Base-by-base conservation (phyloP, 2,113 vertebrate species). In the Mixornis gularis region DNA sequence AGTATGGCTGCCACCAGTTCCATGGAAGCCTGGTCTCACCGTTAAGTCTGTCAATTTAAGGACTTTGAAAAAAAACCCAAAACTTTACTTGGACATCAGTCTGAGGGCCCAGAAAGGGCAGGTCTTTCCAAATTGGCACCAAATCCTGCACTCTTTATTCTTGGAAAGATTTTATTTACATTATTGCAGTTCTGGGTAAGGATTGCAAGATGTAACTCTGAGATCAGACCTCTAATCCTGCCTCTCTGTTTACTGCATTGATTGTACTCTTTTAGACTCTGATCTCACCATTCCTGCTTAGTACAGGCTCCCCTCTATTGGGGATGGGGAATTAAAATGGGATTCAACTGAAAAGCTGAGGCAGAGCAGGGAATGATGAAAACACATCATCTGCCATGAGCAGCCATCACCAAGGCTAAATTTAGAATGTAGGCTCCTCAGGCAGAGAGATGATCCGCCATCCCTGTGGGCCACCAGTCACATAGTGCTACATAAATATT, bases 401-500 rank as follows among this genome's bases (percentile, higher is more conserved):
- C 84, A 90, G 92, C 85, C 78, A 62, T 93, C 44, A 29, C 66
- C 79, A 44, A 6, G 8, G 84, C 85, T 96, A 94, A 92, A 92
- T 94, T 93, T 94, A 76, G 86, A 92, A 90, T 26, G 32, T 69
- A 77, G 92, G 55, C 78, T 96, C 89, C 91, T 95, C 84, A 79
- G 92, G 91, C 96, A 89, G 86, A 76, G 73, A 87, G 70, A 90
- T 87, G 89, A 94, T 95, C 84, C 4, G 59, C 55, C 46, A 89
- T 93, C 89, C 91, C 91, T 79, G 70, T 89, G 68, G 91, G 82
- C 81, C 63, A 91, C 43, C 84, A 93, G 81, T 89, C 89, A 89
- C 74, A 83, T 53, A 81, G 80, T 51, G 46, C 83, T 81, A 93
- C 91, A 94, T 94, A 92, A 91, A 95, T 95, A 95, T 92, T 95